Percentiles rank a stretch among this genome's conserved stretches.
These are phyloP conservation scores for Panthera tigris DNA, from an alignment of 2,113 vertebrate genomes.

Conservation along the genomic window DNA sequence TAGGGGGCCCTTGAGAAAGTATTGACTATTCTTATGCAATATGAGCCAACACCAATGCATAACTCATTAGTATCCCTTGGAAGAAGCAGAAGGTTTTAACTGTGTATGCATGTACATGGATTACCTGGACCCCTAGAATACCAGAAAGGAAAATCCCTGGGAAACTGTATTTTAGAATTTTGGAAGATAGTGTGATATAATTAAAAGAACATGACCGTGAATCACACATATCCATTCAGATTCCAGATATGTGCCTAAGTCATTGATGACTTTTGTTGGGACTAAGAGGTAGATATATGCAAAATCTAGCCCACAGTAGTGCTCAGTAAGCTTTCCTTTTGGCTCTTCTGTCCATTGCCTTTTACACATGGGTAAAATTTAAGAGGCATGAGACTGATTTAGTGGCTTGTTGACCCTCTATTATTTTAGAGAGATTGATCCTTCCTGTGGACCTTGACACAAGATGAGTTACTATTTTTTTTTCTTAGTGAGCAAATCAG, in stretches of 20 bases:
- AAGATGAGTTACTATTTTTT: background rate
- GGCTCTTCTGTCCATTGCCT: background rate
- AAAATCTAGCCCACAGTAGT: background rate
- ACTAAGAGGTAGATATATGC: background rate
- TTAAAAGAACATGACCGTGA: background rate
- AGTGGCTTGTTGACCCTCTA: background rate
- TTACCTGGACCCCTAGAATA: background rate
- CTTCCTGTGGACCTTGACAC: background rate
- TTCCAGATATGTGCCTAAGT: background rate
- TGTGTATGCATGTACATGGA: background rate
- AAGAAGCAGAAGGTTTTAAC: background rate
- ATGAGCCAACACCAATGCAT: background rate
- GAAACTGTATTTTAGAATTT: background rate
- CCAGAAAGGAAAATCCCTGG: background rate
- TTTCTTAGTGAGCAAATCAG: background rate
- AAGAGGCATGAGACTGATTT: background rate
- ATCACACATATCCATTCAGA: background rate
- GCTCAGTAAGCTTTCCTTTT: background rate
- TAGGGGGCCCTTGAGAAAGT: background rate
- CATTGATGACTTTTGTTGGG: background rate
- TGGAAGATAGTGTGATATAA: background rate
- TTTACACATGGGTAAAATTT: background rate
- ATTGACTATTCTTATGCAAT: background rate
- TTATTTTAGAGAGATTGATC: background rate
- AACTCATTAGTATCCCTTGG: background rate